Evolutionary conservation across 2,888 invertebrate genomes (phyloP).

Genomic region (Limnephilus auricula): DNA sequence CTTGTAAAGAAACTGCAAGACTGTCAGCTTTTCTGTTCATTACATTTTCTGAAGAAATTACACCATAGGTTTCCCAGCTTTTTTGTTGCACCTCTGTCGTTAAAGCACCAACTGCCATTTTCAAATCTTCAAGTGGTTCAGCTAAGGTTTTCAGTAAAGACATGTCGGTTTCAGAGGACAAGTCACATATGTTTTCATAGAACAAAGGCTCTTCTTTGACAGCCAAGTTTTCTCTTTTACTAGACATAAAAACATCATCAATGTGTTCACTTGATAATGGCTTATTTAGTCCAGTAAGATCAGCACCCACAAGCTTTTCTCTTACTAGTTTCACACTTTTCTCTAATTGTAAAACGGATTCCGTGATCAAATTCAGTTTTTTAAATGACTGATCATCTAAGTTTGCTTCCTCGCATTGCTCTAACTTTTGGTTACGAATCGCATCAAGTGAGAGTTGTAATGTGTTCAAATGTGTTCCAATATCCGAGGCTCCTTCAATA

Average conservation of each 20-base stretch:
- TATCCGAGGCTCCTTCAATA: neutral
- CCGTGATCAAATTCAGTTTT: slow-evolving; percentile 53
- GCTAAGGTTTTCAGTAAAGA: slow-evolving; percentile 64
- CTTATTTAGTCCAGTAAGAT: neutral
- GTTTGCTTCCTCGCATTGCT: slow-evolving; percentile 29
- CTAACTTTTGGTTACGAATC: slow-evolving; percentile 68
- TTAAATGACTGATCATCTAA: slow-evolving; percentile 50
- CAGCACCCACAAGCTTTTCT: slow-evolving; percentile 34
- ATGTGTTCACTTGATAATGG: slow-evolving; percentile 12
- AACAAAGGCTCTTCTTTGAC: slow-evolving; percentile 47
- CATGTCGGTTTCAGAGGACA: slow-evolving; percentile 61
- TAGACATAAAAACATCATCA: slow-evolving; percentile 34
- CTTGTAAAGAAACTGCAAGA: slow-evolving; percentile 65
- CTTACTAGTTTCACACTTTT: slow-evolving; percentile 54
- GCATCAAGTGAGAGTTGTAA: slow-evolving; percentile 66
- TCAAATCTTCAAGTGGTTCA: slow-evolving; percentile 62
- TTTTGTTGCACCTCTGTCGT: slow-evolving; percentile 66
- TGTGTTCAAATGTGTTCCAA: slow-evolving; percentile 63
- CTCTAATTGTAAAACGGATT: slow-evolving; percentile 57
- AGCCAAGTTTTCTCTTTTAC: slow-evolving; percentile 53
- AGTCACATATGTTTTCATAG: slow-evolving; percentile 56
- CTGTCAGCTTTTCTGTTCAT: slow-evolving; percentile 49
- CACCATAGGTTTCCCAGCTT: slow-evolving; percentile 58
- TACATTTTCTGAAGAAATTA: neutral
- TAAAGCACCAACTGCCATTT: slow-evolving; percentile 66